These are phyloP conservation scores for Epinephelus lanceolatus DNA, from an alignment of 2,113 vertebrate species.

Conservation along the genomic window DNA sequence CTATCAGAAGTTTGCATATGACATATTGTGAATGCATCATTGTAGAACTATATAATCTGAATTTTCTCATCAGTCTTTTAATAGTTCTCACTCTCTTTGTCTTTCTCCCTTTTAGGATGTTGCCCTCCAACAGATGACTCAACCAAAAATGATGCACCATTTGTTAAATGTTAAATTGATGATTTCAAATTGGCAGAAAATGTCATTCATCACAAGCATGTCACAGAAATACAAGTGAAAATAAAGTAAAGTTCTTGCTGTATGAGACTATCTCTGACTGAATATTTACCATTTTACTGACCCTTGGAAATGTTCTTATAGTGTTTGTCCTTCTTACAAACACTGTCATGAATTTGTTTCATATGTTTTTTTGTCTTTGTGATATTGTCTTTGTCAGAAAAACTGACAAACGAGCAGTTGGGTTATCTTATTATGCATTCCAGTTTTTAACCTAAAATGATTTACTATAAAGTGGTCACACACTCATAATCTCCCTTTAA, in stretches of 20 bases:
- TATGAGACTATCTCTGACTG: not conserved
- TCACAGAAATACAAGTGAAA: not conserved
- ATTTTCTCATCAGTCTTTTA: not conserved
- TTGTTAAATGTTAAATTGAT: slow-evolving; percentile 1
- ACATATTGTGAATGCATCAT: not conserved
- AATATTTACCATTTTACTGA: not conserved
- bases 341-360: not conserved
- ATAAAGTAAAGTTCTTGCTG: not conserved
- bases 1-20: not conserved
- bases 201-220: not conserved
- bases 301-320: not conserved
- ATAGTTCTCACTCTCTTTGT: not conserved
- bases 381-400: not conserved
- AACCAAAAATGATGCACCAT: not conserved
- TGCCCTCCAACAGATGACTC: not conserved
- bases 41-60: not conserved
- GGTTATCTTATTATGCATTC: not conserved
- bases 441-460: not conserved
- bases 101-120: not conserved
- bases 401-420: not conserved
- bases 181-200: not conserved
- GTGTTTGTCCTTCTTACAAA: not conserved
- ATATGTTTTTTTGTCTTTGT: not conserved
- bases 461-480: not conserved
- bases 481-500: not conserved